These are phyloP conservation scores for Lysiphlebus fabarum DNA, from an alignment of 1,140 invertebrate species.

Conservation along the genomic window DNA sequence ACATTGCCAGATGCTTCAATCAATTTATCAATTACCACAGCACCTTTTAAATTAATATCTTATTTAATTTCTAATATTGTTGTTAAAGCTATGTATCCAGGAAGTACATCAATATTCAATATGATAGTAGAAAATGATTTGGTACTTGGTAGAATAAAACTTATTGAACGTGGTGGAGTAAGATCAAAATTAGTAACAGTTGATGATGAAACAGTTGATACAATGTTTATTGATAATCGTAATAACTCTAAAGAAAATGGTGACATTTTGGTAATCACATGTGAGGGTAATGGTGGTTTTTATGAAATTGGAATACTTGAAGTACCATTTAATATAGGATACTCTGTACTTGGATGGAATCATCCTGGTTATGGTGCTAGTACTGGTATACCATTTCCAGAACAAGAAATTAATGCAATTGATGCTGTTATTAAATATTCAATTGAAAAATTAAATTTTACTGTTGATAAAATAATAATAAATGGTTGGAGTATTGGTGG, in stretches of 20 bases:
- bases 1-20: no score
- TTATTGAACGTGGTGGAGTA: constrained; percentile 71
- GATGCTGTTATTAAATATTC: constrained; percentile 95
- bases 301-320: constrained; percentile 92
- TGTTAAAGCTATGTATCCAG: constrained; percentile 87
- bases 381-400: constrained; percentile 76
- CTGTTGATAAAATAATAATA: constrained; percentile 78
- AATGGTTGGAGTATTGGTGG: constrained; percentile 99
- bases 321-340: constrained; percentile 82
- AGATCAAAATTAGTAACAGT: constrained; percentile 75
- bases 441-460: constrained; percentile 77
- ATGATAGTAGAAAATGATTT: constrained; percentile 64
- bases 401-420: constrained; percentile 85
- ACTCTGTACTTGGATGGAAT: constrained; percentile 96
- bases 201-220: constrained; percentile 86
- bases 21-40: constrained; percentile 22
- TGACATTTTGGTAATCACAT: constrained; percentile 80
- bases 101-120: constrained; percentile 73
- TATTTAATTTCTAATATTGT: constrained; percentile 84
- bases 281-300: constrained; percentile 96
- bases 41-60: constrained; percentile 69
- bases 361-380: constrained; percentile 89
- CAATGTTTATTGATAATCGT: constrained; percentile 83
- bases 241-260: constrained; percentile 61
- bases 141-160: constrained; percentile 70